Evolutionary conservation across 2,797 vertebrate genomes (phyloP), one percentile per base, ranked within the genome.

Genomic region (Acrossocheilus fasciatus): DNA sequence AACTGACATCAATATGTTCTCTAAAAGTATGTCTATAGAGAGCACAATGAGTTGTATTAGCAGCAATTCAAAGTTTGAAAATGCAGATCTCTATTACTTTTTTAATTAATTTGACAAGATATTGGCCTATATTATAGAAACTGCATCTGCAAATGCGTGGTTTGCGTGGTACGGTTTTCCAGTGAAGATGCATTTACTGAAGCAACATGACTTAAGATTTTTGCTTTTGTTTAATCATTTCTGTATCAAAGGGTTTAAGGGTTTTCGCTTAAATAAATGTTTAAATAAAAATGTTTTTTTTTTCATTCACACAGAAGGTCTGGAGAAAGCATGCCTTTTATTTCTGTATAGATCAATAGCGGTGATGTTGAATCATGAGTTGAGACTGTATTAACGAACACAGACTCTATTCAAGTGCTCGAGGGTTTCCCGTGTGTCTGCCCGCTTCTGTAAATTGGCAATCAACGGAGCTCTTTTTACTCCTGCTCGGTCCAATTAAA

Each of bases 401-500:
- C 57, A 80, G 57, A 47, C 78, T 80, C 78, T 80, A 47, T 80
- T 80, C 6, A 68, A 66, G 43, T 0, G 41, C 78, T 81, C 10
- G 26, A 68, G 62, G 59, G 78, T 36, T 79, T 47, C 54, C 36
- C 54, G 75, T 36, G 73, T 52, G 73, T 57, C 20, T 59, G 52
- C 50, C 17, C 47, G 34, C 34, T 26, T 62, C 54, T 30, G n/a
- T 30, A 26, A 64, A 64, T 64, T 5, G n/a, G 7, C 54, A 18
- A 64, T 79, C 77, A 76, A 17, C 68, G 91, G 89, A 90, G 75
- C 91, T 91, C 91, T 89, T 88, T 88, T 83, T 88, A 90, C 86
- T 81, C 66, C 90, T 79, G 90, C 57, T 86, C 89, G 87, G 69
- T 91, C 93, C 91, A 91, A 94, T 94, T 94, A 93, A 94, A 50